These are phyloP conservation scores for Phrynosoma platyrhinos DNA, from an alignment of 2,113 vertebrate species.

Conservation along the genomic window DNA sequence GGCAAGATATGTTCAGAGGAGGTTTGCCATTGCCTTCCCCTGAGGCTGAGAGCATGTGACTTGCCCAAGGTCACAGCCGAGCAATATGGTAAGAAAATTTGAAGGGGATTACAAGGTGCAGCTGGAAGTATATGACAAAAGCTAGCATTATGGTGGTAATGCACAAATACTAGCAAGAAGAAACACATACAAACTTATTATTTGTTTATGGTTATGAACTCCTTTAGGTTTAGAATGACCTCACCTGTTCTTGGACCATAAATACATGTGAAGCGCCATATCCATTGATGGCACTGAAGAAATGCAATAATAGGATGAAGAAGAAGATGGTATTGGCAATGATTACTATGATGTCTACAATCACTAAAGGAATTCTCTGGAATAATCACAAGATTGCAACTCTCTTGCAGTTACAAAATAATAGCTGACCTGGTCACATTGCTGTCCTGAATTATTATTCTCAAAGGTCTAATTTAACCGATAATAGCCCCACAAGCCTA, in stretches of 20 bases:
- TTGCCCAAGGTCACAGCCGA: no score
- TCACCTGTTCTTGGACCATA: background rate
- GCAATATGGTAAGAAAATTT: no score
- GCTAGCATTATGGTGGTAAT: no score
- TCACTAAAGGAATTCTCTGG: background rate
- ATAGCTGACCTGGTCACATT: background rate
- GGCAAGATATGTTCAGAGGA: no score
- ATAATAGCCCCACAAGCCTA: background rate
- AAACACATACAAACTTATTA: background rate
- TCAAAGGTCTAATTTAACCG: background rate
- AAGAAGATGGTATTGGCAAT: no score
- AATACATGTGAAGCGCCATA: background rate
- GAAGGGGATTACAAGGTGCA: no score
- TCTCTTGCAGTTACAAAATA: background rate
- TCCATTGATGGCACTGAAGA: background rate
- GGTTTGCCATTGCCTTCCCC: no score
- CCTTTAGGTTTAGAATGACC: background rate
- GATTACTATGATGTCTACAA: background rate
- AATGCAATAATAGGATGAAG: background rate
- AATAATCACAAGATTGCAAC: slow-evolving; percentile 22
- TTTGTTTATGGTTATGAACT: background rate
- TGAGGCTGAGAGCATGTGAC: no score
- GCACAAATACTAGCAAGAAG: background rate
- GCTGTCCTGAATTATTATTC: background rate
- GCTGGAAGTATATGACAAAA: no score